phyloP scores from a whole-genome alignment of 2,888 invertebrate genomes.

The Uropetala carovei region DNA sequence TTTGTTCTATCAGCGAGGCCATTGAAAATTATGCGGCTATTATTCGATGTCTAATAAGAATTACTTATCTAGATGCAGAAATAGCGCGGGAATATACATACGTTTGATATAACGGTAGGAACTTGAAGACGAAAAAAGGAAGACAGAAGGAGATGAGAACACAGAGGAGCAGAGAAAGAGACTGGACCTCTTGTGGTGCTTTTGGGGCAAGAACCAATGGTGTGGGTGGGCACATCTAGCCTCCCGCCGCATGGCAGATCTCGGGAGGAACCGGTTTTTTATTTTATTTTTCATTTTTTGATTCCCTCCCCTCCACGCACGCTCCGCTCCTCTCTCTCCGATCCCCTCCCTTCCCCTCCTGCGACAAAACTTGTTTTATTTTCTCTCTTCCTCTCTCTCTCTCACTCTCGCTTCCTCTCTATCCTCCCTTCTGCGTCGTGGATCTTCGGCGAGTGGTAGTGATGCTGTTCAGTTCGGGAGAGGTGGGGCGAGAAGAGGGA shows the following conservation, averaged over 20 bases:
- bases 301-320: conserved; percentile 1
- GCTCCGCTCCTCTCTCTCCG: too few species aligned
- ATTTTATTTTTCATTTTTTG: not conserved
- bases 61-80: too few species aligned
- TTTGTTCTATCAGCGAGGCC: too few species aligned
- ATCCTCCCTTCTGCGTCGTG: conserved; percentile 13
- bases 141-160: not conserved
- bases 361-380: conserved; percentile 10
- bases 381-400: too few species aligned
- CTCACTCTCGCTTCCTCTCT: too few species aligned
- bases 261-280: conserved; percentile 28
- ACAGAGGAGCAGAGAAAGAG: not conserved
- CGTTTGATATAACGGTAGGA: not conserved
- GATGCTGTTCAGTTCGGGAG: not conserved
- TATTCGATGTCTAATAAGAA: too few species aligned
- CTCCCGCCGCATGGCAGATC: conserved; percentile 5
- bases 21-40: too few species aligned
- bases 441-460: not conserved
- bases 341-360: not conserved
- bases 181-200: not conserved
- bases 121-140: not conserved
- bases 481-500: too few species aligned
- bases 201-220: not conserved
- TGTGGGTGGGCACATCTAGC: not conserved
- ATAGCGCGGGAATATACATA: too few species aligned